Evolutionary conservation across 53 echinoderm and acorn worm genomes (phyloP).

Genomic region (Arbacia lixula): DNA sequence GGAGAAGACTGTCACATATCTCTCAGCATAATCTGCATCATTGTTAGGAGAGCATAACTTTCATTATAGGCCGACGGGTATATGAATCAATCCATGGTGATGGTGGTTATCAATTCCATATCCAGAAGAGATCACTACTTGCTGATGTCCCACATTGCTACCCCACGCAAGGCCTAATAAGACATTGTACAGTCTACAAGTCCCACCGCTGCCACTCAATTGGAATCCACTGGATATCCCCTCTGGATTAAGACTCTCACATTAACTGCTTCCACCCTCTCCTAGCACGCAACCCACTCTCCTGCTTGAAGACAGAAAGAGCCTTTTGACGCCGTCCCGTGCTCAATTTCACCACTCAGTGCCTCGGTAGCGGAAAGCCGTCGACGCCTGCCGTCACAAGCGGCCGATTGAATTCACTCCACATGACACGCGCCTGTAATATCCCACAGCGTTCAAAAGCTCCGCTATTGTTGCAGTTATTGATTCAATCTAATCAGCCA

Average conservation of each 20-base stretch:
- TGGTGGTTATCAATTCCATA: no score
- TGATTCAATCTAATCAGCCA: slow-evolving; percentile 22
- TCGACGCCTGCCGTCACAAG: neutral
- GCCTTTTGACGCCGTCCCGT: slow-evolving; percentile 23
- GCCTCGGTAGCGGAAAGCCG: neutral
- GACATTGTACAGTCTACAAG: neutral
- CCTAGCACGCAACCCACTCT: slow-evolving; percentile 7
- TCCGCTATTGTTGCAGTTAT: slow-evolving; percentile 35
- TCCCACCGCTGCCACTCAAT: slow-evolving; percentile 8
- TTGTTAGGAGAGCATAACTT: no score
- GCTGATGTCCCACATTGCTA: no score
- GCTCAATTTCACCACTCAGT: neutral
- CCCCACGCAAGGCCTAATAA: no score
- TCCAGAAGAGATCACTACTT: no score
- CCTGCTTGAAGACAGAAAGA: neutral
- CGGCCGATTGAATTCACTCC: neutral
- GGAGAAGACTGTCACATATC: no score
- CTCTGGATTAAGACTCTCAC: slow-evolving; percentile 23
- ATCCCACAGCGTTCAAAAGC: slow-evolving; percentile 28
- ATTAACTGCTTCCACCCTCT: slow-evolving; percentile 8
- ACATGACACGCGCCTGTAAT: neutral
- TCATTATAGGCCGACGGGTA: no score
- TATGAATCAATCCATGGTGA: no score
- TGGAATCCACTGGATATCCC: slow-evolving; percentile 5
- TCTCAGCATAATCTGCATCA: no score